phyloP scores from a whole-genome alignment of 2,888 invertebrate genomes.

The Eilema depressum region DNA sequence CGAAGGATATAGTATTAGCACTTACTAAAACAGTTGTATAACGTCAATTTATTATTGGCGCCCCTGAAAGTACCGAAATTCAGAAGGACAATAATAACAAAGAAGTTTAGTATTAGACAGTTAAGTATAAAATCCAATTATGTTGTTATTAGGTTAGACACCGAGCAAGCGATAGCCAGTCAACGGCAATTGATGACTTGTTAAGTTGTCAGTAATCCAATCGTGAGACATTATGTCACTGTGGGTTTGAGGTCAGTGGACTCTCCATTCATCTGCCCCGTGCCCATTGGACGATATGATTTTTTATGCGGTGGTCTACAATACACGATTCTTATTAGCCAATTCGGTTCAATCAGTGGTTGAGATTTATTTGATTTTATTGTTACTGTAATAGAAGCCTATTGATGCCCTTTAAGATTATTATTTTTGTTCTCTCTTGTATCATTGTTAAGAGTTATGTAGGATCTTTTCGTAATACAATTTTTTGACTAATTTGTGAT shows the following conservation, averaged over 20 bases:
- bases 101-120: slow-evolving; percentile 49
- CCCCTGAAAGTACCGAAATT: slow-evolving; percentile 45
- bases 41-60: slow-evolving; percentile 39
- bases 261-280: slow-evolving; percentile 61
- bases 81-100: slow-evolving; percentile 34
- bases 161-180: slow-evolving; percentile 40
- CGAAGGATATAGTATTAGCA: background rate
- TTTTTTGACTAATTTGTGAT: background rate
- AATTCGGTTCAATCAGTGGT: slow-evolving; percentile 58
- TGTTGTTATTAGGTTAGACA: slow-evolving; percentile 46
- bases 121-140: slow-evolving; percentile 57
- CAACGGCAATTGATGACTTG: slow-evolving; percentile 67
- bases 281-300: slow-evolving; percentile 52
- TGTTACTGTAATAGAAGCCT: slow-evolving; percentile 16
- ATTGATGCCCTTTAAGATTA: slow-evolving; percentile 8
- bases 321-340: slow-evolving; percentile 56
- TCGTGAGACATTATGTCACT: slow-evolving; percentile 70
- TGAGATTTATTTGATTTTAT: slow-evolving; percentile 47
- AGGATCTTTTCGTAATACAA: background rate
- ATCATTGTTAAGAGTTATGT: background rate
- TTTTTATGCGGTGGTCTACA: slow-evolving; percentile 55
- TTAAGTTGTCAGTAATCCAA: slow-evolving; percentile 70
- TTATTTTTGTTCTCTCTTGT: background rate
- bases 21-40: slow-evolving; percentile 31
- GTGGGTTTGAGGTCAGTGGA: slow-evolving; percentile 60